These are phyloP conservation scores for Penaeus japonicus DNA, from an alignment of 1,140 invertebrate genomes.

Conservation along the genomic window DNA sequence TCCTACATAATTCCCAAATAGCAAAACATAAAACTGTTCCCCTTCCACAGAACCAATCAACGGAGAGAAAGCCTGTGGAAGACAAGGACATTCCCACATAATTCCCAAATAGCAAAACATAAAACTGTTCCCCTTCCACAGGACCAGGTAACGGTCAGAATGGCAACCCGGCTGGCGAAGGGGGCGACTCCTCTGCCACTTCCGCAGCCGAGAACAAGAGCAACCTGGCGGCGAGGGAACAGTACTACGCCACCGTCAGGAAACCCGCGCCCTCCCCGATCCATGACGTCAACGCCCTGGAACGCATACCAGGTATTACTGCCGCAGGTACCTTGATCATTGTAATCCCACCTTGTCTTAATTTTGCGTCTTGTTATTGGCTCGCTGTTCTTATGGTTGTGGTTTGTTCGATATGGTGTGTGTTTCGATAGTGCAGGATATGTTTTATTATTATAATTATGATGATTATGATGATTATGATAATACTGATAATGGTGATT, in stretches of 20 bases:
- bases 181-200: slow-evolving; percentile 44
- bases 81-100: too few relatives aligned
- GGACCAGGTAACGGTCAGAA: background rate
- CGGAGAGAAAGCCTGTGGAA: too few relatives aligned
- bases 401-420: background rate
- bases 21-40: too few relatives aligned
- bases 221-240: slow-evolving; percentile 69
- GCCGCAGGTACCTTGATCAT: background rate
- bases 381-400: background rate
- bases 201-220: slow-evolving; percentile 69
- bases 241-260: slow-evolving; percentile 70
- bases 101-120: too few relatives aligned
- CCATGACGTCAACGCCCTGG: slow-evolving; percentile 41
- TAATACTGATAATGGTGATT: background rate
- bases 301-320: slow-evolving; percentile 46
- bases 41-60: background rate
- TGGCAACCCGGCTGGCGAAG: background rate
- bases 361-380: background rate
- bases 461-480: background rate
- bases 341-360: background rate
- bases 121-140: background rate
- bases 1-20: too few relatives aligned
- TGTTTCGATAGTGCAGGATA: background rate
- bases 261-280: slow-evolving; percentile 68
- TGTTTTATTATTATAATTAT: background rate